Conservation (phyloP, 2,113 vertebrate genomes). For the Chloropsis cyanopogon region DNA sequence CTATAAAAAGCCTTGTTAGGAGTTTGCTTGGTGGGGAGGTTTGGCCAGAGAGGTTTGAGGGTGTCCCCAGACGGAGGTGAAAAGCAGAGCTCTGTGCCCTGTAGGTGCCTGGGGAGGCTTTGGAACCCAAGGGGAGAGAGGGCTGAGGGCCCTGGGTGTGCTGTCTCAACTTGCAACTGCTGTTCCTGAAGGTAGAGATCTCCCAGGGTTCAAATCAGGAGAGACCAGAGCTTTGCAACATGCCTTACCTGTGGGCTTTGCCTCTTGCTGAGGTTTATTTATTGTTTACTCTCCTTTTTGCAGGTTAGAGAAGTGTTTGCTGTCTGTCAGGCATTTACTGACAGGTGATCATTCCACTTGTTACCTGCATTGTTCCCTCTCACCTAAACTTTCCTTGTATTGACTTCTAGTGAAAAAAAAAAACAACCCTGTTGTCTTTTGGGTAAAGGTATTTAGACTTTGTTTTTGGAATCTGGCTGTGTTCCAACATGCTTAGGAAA, state of each 20-base stretch:
- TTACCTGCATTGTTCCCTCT: not conserved
- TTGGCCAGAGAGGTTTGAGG: not conserved
- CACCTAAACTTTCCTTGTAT: not conserved
- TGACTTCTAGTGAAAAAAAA: not conserved
- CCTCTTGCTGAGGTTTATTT: not conserved
- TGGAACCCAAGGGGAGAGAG: not conserved
- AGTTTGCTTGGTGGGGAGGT: not conserved
- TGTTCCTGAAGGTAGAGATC: not conserved
- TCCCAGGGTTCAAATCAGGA: not conserved
- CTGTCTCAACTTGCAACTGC: not conserved
- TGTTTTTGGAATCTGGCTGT: not conserved
- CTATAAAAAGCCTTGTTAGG: constrained; percentile 44
- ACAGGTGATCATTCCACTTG: not conserved
- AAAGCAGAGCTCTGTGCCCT: not conserved
- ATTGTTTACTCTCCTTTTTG: not conserved
- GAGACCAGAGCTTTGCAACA: not conserved
- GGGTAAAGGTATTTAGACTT: not conserved
- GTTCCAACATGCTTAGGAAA: not conserved
- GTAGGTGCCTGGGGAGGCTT: not conserved
- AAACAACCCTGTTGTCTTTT: not conserved
- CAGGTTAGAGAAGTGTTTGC: not conserved
- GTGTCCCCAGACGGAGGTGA: not conserved
- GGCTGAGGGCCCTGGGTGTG: not conserved
- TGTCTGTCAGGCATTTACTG: not conserved
- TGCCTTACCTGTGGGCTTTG: not conserved